phyloP scores from a whole-genome alignment of 1,140 invertebrate species.

The Drosophila ohnishii region DNA sequence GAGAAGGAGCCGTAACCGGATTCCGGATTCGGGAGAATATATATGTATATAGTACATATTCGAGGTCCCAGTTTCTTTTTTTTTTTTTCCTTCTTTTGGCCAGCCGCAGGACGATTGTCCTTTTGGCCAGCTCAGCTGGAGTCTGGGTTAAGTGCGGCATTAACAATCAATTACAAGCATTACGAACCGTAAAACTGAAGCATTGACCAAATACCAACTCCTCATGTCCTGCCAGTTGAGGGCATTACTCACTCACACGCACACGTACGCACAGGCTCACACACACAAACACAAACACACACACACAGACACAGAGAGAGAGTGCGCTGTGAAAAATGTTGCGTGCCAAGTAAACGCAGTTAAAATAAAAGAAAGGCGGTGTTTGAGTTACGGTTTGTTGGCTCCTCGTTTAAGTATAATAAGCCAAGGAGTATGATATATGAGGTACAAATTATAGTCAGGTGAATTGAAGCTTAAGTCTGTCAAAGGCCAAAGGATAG shows the following conservation, averaged over 20 bases:
- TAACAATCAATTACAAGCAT: slow-evolving; percentile 76
- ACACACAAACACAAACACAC: not conserved
- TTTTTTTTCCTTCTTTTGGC: not conserved
- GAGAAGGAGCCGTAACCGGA: not conserved
- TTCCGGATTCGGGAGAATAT: slow-evolving; percentile 4
- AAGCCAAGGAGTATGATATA: slow-evolving; percentile 38
- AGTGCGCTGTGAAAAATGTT: slow-evolving; percentile 59
- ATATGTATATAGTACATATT: not conserved
- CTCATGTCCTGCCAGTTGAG: slow-evolving; percentile 19
- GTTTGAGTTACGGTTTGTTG: slow-evolving; percentile 55
- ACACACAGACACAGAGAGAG: not conserved
- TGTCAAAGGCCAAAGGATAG: not conserved
- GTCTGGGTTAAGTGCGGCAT: slow-evolving; percentile 69
- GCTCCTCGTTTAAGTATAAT: slow-evolving; percentile 46
- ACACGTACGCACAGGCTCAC: slow-evolving; percentile 4
- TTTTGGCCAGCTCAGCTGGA: slow-evolving; percentile 56
- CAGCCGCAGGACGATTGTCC: slow-evolving; percentile 46
- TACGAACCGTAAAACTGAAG: slow-evolving; percentile 73
- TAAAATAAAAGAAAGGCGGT: slow-evolving; percentile 23
- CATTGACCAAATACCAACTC: slow-evolving; percentile 64
- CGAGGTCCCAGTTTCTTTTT: not conserved
- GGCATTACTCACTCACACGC: slow-evolving; percentile 35
- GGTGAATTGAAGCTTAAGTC: not conserved
- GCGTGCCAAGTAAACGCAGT: slow-evolving; percentile 49
- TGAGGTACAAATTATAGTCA: slow-evolving; percentile 7